A percentile compares a stretch with the other conserved stretches of the same genome.
These are phyloP conservation scores for Boloria euphrosyne DNA, from an alignment of 2,888 invertebrate species.

Conservation along the genomic window DNA sequence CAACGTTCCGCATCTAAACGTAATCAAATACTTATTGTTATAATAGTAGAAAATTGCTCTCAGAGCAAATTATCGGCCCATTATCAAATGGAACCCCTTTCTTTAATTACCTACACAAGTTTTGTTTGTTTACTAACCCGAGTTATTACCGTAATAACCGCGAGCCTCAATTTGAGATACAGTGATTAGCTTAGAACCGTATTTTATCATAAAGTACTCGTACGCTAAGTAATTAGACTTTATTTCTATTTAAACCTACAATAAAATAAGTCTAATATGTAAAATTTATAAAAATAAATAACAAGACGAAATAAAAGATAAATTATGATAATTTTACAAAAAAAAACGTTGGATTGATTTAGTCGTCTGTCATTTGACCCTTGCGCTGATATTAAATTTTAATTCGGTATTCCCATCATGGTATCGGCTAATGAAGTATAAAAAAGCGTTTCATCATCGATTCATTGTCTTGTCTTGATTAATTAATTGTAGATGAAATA, in stretches of 20 bases:
- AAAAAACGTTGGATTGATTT: constrained; percentile 7
- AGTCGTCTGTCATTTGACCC: constrained; percentile 21
- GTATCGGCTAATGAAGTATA: constrained; percentile 32
- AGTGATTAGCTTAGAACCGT: constrained; percentile 71
- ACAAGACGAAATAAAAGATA: constrained; percentile 5
- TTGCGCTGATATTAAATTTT: constrained; percentile 22
- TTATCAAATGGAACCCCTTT: constrained; percentile 78
- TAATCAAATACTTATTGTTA: constrained; percentile 67
- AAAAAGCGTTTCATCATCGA: constrained; percentile 52
- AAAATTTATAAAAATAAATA: constrained; percentile 8
- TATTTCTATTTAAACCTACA: neutral
- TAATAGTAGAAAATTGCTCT: constrained; percentile 76
- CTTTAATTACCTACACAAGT: constrained; percentile 78
- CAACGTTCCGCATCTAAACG: constrained; percentile 59
- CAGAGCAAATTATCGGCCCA: constrained; percentile 72
- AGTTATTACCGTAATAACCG: constrained; percentile 73
- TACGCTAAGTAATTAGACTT: constrained; percentile 56
- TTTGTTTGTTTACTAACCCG: constrained; percentile 73
- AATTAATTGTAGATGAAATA: constrained; percentile 60
- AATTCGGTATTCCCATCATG: constrained; percentile 29
- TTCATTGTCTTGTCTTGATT: constrained; percentile 68
- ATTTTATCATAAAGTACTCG: constrained; percentile 53
- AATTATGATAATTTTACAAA: constrained; percentile 24
- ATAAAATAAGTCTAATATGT: neutral
- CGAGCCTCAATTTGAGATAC: constrained; percentile 64